Conservation (phyloP, 1,140 invertebrate species). For the Heliconius hermathena region DNA sequence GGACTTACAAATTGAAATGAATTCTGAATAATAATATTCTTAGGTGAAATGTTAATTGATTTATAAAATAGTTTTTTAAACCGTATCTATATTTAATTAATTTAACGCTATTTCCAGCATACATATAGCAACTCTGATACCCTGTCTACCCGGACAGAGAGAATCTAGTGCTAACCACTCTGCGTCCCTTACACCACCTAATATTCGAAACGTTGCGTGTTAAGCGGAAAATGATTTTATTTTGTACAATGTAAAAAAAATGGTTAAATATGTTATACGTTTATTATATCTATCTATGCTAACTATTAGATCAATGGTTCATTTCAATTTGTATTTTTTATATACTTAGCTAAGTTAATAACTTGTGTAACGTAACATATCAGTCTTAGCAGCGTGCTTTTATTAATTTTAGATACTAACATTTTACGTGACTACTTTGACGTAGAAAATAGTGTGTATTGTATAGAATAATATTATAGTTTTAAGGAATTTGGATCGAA, state of each 20-base stretch:
- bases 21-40: not conserved
- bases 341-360: constrained; percentile 1
- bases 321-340: not conserved
- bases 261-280: not conserved
- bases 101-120: no score
- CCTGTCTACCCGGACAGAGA: no score
- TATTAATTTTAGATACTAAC: constrained; percentile 23
- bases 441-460: constrained; percentile 20
- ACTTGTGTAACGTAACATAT: constrained; percentile 29
- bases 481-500: constrained; percentile 31
- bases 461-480: constrained; percentile 26
- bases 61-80: no score
- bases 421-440: constrained; percentile 14
- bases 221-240: not conserved
- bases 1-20: constrained; percentile 1
- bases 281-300: not conserved
- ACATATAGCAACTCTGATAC: no score
- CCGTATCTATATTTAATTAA: no score
- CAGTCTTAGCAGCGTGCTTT: constrained; percentile 30
- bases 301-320: not conserved
- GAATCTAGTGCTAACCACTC: no score
- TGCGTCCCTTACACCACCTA: no score
- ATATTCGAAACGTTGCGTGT: no score
- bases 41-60: not conserved
- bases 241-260: not conserved